Conservation (phyloP, 2,797 vertebrate species). For the Echiichthys vipera region DNA sequence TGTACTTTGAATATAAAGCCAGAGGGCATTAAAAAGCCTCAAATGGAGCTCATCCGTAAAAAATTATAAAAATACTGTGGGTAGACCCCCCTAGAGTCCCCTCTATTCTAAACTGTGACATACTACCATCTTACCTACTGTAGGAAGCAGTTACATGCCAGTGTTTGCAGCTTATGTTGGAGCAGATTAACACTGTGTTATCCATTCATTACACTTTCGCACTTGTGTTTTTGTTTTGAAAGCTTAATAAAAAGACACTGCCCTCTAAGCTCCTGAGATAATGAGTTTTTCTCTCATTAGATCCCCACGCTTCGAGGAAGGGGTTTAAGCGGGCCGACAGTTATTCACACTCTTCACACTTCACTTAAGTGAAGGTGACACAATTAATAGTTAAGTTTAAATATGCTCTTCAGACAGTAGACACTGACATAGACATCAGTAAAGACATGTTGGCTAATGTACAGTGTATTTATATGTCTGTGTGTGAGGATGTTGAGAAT, state of each 20-base stretch:
- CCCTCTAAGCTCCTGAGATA: neutral
- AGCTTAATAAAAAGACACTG: neutral
- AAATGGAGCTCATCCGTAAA: too few species aligned
- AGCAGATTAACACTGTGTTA: neutral
- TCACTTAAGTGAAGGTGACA: neutral
- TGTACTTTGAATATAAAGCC: too few species aligned
- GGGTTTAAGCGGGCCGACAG: neutral
- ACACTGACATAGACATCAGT: neutral
- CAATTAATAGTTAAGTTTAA: neutral
- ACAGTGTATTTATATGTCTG: neutral
- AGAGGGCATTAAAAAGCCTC: too few species aligned
- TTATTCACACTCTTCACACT: neutral
- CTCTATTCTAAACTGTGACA: neutral
- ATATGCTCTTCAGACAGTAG: neutral
- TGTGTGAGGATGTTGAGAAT: conserved; percentile 14
- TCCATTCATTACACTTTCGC: neutral
- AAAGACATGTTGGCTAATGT: neutral
- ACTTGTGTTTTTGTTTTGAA: neutral
- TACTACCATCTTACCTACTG: neutral
- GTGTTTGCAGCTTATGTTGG: neutral
- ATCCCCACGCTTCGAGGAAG: neutral
- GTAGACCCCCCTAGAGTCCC: too few species aligned
- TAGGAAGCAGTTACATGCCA: too few species aligned
- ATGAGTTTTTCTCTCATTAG: neutral
- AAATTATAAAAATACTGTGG: too few species aligned